phyloP scores from a whole-genome alignment of 2,797 vertebrate genomes.

The Notamacropus eugenii region DNA sequence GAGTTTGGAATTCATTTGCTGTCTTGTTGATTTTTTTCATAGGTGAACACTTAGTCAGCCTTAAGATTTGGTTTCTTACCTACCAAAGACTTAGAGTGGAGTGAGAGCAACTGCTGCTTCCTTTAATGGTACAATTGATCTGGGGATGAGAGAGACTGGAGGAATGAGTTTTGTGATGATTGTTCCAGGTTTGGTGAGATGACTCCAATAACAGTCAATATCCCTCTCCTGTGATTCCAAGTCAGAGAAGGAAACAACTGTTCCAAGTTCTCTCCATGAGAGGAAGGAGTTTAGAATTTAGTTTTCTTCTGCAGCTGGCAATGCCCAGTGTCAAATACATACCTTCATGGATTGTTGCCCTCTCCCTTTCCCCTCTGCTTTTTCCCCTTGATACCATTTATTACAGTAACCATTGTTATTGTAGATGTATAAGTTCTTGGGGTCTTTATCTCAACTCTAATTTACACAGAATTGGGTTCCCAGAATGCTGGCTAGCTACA shows the following conservation, averaged over 20 bases:
- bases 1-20: not conserved
- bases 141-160: not conserved
- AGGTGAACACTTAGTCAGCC: not conserved
- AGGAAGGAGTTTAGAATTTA: not conserved
- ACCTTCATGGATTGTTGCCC: not conserved
- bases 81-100: too few relatives aligned
- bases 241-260: too few relatives aligned
- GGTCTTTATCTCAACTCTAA: too few relatives aligned
- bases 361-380: not conserved
- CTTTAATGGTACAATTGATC: not conserved
- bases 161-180: not conserved
- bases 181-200: not conserved
- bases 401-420: not conserved
- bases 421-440: not conserved
- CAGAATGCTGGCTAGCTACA: too few relatives aligned
- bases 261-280: too few relatives aligned
- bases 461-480: too few relatives aligned
- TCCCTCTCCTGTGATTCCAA: not conserved
- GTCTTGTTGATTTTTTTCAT: not conserved
- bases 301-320: not conserved
- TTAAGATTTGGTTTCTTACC: too few relatives aligned
- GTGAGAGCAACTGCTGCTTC: too few relatives aligned
- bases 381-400: not conserved
- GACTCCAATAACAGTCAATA: not conserved
- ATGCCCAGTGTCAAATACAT: too few relatives aligned